Percentiles rank a stretch among this genome's conserved stretches.
phyloP scores from a whole-genome alignment of 35 echinoderm and acorn worm species.

The Diadema setosum region DNA sequence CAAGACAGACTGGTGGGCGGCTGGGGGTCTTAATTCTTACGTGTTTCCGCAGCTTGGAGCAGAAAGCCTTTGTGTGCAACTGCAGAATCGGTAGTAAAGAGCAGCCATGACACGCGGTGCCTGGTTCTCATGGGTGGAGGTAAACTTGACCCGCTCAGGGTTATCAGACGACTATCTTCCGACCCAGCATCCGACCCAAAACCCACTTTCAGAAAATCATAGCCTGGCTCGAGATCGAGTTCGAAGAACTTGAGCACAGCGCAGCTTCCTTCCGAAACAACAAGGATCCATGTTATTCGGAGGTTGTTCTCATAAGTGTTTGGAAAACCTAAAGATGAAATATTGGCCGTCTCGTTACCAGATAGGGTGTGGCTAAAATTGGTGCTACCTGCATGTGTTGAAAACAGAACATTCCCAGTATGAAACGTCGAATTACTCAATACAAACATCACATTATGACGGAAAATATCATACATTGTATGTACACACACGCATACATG shows the following conservation, averaged over 20 bases:
- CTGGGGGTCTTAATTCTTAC: too few relatives aligned
- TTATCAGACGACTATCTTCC: neutral
- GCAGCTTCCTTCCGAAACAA: neutral
- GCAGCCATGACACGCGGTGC: neutral
- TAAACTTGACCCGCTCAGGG: neutral
- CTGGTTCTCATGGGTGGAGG: neutral
- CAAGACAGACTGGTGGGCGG: too few relatives aligned
- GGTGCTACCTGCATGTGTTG: too few relatives aligned
- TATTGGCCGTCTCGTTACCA: neutral
- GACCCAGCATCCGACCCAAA: neutral
- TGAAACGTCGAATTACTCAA: too few relatives aligned
- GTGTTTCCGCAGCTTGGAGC: neutral
- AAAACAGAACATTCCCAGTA: too few relatives aligned
- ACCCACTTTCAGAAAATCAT: neutral
- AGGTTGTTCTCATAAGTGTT: neutral
- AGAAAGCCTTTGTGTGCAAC: neutral
- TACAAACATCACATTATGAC: too few relatives aligned
- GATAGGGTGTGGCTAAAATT: too few relatives aligned
- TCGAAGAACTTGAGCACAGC: neutral
- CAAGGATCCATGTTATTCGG: neutral
- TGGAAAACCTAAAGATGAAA: neutral
- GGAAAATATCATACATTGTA: too few relatives aligned
- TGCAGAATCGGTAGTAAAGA: neutral
- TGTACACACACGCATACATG: too few relatives aligned
- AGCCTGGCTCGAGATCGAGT: neutral